These are phyloP conservation scores for Apamea sordens DNA, from an alignment of 2,888 invertebrate genomes.

Conservation along the genomic window DNA sequence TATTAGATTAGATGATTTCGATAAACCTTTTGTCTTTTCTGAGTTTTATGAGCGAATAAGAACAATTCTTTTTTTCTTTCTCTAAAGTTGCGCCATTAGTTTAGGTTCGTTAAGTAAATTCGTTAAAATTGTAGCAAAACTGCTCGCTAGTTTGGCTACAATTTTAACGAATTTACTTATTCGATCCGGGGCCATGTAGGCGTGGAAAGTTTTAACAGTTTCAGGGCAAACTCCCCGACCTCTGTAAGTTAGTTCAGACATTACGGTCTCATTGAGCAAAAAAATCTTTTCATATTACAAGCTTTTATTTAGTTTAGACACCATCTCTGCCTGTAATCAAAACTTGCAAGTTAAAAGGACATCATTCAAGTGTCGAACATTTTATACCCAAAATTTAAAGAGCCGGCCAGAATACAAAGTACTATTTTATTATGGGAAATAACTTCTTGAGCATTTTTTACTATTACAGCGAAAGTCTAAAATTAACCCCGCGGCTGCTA, in stretches of 20 bases:
- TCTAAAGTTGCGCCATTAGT: neutral
- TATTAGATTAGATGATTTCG: too few relatives aligned
- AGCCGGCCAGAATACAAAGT: too few relatives aligned
- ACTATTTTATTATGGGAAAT: too few relatives aligned
- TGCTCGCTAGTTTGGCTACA: neutral
- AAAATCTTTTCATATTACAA: neutral
- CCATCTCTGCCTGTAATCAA: too few relatives aligned
- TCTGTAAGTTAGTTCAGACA: constrained; percentile 12
- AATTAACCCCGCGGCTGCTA: too few relatives aligned
- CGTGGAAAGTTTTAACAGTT: constrained; percentile 30
- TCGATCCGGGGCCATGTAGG: neutral
- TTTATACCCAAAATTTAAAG: too few relatives aligned
- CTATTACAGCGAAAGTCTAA: too few relatives aligned
- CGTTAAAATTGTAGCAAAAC: constrained; percentile 7
- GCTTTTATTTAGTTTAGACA: too few relatives aligned
- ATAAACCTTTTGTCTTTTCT: neutral
- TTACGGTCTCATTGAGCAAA: neutral
- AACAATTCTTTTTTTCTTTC: neutral
- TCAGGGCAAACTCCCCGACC: constrained; percentile 18
- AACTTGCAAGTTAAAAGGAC: too few relatives aligned
- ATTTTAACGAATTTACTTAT: too few relatives aligned
- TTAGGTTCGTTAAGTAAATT: neutral
- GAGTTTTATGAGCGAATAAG: neutral
- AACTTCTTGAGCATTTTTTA: too few relatives aligned
- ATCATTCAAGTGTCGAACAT: too few relatives aligned